These are phyloP conservation scores for Saimiri boliviensis DNA, from an alignment of 2,113 vertebrate genomes.

Conservation along the genomic window DNA sequence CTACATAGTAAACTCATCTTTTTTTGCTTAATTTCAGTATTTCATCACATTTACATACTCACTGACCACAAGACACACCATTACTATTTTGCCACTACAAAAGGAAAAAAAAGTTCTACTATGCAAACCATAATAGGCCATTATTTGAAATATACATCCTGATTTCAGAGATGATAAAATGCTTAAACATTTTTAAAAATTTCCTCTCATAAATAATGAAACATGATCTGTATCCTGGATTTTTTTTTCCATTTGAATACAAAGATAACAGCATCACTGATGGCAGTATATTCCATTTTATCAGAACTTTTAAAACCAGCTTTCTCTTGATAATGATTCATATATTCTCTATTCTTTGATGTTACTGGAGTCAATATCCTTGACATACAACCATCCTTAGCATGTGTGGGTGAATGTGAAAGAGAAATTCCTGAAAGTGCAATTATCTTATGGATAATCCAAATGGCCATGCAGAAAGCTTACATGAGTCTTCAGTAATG, in stretches of 20 bases:
- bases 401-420: not conserved
- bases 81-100: not conserved
- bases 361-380: not conserved
- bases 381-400: not conserved
- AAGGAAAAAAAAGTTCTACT: not conserved
- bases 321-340: not conserved
- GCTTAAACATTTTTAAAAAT: not conserved
- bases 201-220: slow-evolving; percentile 15
- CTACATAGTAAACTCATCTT: slow-evolving; percentile 24
- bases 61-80: not conserved
- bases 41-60: slow-evolving; percentile 44
- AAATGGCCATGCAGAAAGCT: not conserved
- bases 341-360: not conserved
- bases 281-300: not conserved
- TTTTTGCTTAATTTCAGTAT: not conserved
- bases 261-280: not conserved
- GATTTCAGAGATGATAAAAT: slow-evolving; percentile 40
- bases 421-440: not conserved
- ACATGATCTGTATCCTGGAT: not conserved
- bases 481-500: not conserved
- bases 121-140: slow-evolving; percentile 7
- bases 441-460: not conserved
- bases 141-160: slow-evolving; percentile 50
- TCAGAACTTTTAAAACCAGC: not conserved
- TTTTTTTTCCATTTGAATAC: not conserved